Percentiles rank a stretch among this genome's conserved stretches.
Conservation (phyloP, 2,888 invertebrate species). For the Artemia sp. region DNA sequence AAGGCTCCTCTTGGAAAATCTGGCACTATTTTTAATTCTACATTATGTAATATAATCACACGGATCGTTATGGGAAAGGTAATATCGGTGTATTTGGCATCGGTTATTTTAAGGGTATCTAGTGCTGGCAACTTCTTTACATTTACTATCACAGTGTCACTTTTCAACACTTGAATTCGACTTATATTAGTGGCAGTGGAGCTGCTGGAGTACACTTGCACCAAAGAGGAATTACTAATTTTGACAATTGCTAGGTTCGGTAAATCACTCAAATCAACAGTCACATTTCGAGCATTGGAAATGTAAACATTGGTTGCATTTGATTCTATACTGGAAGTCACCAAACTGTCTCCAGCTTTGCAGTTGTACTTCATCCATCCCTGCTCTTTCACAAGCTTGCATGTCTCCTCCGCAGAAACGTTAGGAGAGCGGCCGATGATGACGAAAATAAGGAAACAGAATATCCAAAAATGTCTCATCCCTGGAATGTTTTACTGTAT, state of each 20-base stretch:
- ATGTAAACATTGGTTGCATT: background rate
- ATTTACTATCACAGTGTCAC: background rate
- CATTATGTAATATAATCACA: background rate
- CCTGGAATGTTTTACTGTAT: too few species aligned
- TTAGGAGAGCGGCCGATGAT: background rate
- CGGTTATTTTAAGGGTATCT: background rate
- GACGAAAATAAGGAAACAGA: too few species aligned
- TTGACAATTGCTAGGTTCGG: background rate
- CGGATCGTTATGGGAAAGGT: background rate
- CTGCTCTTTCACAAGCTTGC: background rate
- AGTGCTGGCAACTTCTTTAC: background rate
- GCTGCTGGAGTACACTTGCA: background rate
- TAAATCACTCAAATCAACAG: background rate
- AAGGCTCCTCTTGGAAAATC: constrained; percentile 16
- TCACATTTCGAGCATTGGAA: background rate
- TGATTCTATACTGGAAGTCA: background rate
- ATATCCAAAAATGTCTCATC: too few species aligned
- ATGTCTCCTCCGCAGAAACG: background rate
- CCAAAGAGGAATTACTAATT: background rate
- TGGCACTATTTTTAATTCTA: constrained; percentile 16
- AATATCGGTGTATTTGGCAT: background rate
- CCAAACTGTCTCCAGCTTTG: background rate
- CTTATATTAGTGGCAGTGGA: background rate
- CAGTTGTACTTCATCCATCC: background rate
- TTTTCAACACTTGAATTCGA: constrained; percentile 5